Conservation (phyloP, 2,888 invertebrate species). For the Boloria selene region DNA sequence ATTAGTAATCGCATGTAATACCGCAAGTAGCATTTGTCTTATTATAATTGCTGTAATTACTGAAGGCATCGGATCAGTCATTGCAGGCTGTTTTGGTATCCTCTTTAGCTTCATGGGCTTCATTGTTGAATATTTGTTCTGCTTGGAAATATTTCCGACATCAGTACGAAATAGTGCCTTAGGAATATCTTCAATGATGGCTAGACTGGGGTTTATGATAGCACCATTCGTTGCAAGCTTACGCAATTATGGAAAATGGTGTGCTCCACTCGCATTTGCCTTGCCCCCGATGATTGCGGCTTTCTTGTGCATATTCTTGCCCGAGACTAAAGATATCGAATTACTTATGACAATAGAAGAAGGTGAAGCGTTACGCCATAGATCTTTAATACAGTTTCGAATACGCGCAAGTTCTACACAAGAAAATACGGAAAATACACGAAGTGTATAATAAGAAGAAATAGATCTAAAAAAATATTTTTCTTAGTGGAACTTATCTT, state of each 20-base stretch:
- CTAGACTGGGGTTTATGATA: slow-evolving; percentile 90
- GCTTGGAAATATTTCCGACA: slow-evolving; percentile 92
- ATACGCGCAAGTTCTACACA: too few relatives aligned
- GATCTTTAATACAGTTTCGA: too few relatives aligned
- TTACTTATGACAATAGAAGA: slow-evolving; percentile 90
- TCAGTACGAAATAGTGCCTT: slow-evolving; percentile 92
- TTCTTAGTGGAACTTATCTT: too few relatives aligned
- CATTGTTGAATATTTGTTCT: slow-evolving; percentile 39
- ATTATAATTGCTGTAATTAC: slow-evolving; percentile 83
- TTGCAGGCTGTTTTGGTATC: slow-evolving; percentile 48
- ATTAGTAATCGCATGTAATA: slow-evolving; percentile 82
- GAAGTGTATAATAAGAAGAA: too few relatives aligned
- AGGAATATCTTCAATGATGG: slow-evolving; percentile 92
- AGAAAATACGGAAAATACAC: too few relatives aligned
- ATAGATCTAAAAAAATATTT: too few relatives aligned
- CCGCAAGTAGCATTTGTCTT: slow-evolving; percentile 82
- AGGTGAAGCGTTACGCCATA: slow-evolving; percentile 73
- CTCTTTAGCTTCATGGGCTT: slow-evolving; percentile 7
- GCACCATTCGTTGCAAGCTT: slow-evolving; percentile 90
- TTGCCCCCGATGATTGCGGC: slow-evolving; percentile 85
- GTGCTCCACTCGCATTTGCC: slow-evolving; percentile 88
- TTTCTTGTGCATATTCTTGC: slow-evolving; percentile 84
- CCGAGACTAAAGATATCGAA: slow-evolving; percentile 89
- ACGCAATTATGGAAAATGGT: slow-evolving; percentile 59
- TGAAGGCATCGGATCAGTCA: slow-evolving; percentile 77